Evolutionary conservation across 2,888 invertebrate genomes (phyloP), one percentile per base, ranked within the genome.

Genomic region (Xestia xanthographa): DNA sequence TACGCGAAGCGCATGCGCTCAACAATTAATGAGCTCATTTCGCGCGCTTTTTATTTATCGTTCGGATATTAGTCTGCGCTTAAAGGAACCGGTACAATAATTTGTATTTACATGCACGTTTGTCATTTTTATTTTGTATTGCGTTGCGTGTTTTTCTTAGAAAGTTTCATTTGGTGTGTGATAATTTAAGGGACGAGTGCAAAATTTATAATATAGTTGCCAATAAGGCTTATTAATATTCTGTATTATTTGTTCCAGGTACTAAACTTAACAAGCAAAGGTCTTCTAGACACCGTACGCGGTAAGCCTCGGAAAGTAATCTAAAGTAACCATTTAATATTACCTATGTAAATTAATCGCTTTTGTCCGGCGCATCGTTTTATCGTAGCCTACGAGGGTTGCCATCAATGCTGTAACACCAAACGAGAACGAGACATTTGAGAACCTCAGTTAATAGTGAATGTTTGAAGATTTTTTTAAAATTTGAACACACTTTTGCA

Each of bases 21-120:
- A 75, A 86, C 90, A 92, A 95, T 93, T 95, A 96, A 96, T 94
- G 95, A 93, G 94, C 93, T 93, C 92, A 93, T 95, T 95, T 95
- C 92, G 93, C 93, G 92, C 92, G 91, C 89, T 91, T 91, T 93
- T 95, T 94, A 95, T 94, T 94, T 94, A 95, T 94, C 92, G 90
- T 89, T 89, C 79, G 88, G 89, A 90, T 92, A 93, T 94, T 93
- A 92, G 91, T 90, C 88, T 87, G 88, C 77, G 87, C 85, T 89
- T 86, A 91, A 91, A 91, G 78, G 87, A 90, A 90, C 85, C 86
- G 69, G 78, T 85, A 84, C 86, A 85, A 88, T 89, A 86, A 87
- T 85, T 86, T 86, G 84, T 84, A 70, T 79, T 84, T 85, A 87
- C 86, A 90, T 88, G 90, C 87, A 85, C 89, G 87, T 92, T 87